Base-by-base conservation (phyloP, 2,113 vertebrate species). In the Oncorhynchus mykiss region DNA sequence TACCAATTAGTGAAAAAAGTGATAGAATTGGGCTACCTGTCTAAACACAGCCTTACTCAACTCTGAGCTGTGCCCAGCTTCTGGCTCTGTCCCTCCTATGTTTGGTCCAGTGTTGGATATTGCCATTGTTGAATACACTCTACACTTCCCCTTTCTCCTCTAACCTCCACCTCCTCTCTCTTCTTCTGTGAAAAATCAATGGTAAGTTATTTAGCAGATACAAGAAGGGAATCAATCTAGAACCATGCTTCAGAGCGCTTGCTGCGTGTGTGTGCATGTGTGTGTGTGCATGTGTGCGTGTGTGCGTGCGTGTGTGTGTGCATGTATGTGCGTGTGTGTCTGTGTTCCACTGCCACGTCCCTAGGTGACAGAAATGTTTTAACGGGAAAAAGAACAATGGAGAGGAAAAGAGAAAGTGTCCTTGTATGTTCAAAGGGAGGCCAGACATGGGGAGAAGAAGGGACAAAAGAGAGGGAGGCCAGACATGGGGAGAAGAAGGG, bases 141-240 rank as follows among this genome's bases (percentile, higher is more conserved):
- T 74, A 76, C 88, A 89, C 89, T 85, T 45, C 39, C 85, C 83
- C 80, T 85, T 85, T 89, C 84, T 82, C n/a, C 11, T 64, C 60
- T 22, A 20, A 27, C 14, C 65, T 87, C 86, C 85, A 34, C 81
- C 78, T 84, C 88, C 84, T 82, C 73, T 75, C 71, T 81, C 80
- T 75, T 80, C 13, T 80, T 71, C 79, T 72, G 72, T 8, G 7
- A 75, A 84, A 88, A 90, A 90, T 92, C 91, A 86, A 93, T 93
- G 85, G 83, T 91, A 91, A 92, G 91, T 92, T 91, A 92, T 93
- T 93, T 92, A 92, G 91, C 85, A 91, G 88, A 92, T 92, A 92
- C 92, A 93, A 89, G 88, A 89, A 78, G 85, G 78, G 82, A 86
- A 91, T 91, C 88, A 92, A 92, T 91, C 85, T 80, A 86, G 86